Percentiles rank a stretch among this genome's conserved stretches.
phyloP scores from a whole-genome alignment of 2,113 vertebrate genomes.

The Lates calcarifer region DNA sequence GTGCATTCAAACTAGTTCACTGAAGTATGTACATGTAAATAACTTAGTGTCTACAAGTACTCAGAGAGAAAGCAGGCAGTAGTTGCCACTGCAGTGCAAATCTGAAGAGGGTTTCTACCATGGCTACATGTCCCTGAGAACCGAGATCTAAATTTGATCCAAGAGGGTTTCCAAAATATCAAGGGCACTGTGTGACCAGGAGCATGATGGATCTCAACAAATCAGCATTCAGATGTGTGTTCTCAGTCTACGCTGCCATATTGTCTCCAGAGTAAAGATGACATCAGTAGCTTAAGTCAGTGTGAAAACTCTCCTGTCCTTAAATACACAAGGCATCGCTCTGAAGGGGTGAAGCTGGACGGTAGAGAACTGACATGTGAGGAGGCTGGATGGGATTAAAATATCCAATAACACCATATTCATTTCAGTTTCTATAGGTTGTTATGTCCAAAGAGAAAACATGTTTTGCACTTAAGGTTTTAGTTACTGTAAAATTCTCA shows the following conservation, averaged over 20 bases:
- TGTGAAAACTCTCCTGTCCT: not conserved
- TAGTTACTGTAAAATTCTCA: not conserved
- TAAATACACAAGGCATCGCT: not conserved
- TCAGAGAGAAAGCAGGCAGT: not conserved
- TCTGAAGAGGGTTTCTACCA: not conserved
- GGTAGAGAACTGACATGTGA: too few relatives aligned
- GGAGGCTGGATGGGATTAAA: not conserved
- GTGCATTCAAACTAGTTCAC: not conserved
- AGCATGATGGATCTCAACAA: not conserved
- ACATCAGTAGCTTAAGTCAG: not conserved
- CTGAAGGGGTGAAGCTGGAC: too few relatives aligned
- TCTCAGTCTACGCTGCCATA: not conserved
- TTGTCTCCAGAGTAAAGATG: not conserved
- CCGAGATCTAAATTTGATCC: not conserved
- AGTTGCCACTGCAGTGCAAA: not conserved
- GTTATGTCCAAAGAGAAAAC: too few relatives aligned
- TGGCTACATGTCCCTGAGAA: slow-evolving; percentile 54
- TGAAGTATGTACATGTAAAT: not conserved
- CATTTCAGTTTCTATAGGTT: too few relatives aligned
- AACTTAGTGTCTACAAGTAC: not conserved
- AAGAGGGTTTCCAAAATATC: not conserved
- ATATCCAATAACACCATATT: not conserved
- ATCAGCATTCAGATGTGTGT: not conserved
- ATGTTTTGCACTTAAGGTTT: not conserved
- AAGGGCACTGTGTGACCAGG: not conserved